Base-by-base conservation (phyloP, 2,888 invertebrate genomes). In the Cephus spinipes region DNA sequence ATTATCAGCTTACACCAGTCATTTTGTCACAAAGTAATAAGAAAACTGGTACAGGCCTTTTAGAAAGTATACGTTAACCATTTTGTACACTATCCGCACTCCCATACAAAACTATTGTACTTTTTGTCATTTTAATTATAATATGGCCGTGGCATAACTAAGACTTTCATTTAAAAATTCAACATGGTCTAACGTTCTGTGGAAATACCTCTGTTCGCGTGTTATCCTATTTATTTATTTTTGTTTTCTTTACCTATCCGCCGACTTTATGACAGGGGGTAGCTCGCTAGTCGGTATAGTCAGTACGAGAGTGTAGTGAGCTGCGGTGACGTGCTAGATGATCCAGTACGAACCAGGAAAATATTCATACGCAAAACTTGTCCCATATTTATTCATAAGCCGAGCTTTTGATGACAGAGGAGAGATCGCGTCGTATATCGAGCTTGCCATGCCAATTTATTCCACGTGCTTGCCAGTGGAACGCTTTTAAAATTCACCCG, bases 381-480 rank as follows among this genome's bases (percentile, higher is more conserved):
- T 84, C 81, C 85, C 85, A 84, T 87, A 86, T 85, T 87, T 87
- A 87, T 86, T 87, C 87, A 86, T 87, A 87, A 87, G 84, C 82
- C 82, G 83, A 83, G 85, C 86, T 85, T 86, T 85, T 86, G 85
- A 86, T 86, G 85, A 85, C 85, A 85, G 86, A 83, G 82, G 33
- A 15, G 36, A 33, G 12, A 30, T 35, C 36, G 34, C 81, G 79
- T 81, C 78, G 81, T 83, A 81, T 82, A 83, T 83, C 82, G 83
- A 82, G 84, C 85, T 84, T 84, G 82, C 76, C 75, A 81, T 78
- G 78, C 81, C 83, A 83, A 83, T 84, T 83, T 83, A 82, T 83
- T 83, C 84, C 82, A 81, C 83, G 80, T 82, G 81, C 81, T 81
- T 80, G 81, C 79, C 82, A 84, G 40, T 55, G 40, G 40, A 23